phyloP scores from a whole-genome alignment of 2,888 invertebrate species.

The Xanthorhoe spadicearia region DNA sequence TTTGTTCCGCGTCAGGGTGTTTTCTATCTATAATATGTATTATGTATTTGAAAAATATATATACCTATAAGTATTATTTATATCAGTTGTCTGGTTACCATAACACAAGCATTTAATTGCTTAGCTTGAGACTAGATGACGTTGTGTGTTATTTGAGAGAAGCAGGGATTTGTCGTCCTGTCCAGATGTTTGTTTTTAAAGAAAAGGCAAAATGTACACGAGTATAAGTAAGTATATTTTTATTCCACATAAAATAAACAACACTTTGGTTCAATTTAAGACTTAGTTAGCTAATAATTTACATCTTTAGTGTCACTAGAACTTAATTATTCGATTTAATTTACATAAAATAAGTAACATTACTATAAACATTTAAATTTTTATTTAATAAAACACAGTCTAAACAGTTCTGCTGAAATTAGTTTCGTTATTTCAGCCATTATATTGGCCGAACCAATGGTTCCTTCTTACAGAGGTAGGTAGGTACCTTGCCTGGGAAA shows the following conservation, averaged over 20 bases:
- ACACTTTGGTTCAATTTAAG: slow-evolving; percentile 79
- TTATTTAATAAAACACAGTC: neutral
- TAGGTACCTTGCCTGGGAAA: no score
- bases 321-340: slow-evolving; percentile 9
- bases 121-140: no score
- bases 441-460: neutral
- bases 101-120: no score
- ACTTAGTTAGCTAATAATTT: slow-evolving; percentile 61
- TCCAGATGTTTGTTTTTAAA: neutral
- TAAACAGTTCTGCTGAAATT: neutral
- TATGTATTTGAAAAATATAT: no score
- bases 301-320: slow-evolving; percentile 51
- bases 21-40: no score
- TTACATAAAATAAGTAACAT: slow-evolving; percentile 3
- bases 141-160: no score
- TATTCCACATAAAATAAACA: slow-evolving; percentile 64
- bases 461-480: no score
- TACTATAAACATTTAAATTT: neutral
- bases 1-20: no score
- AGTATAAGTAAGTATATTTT: slow-evolving; percentile 19
- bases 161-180: no score
- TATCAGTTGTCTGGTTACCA: no score
- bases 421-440: neutral
- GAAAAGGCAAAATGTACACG: slow-evolving; percentile 9
- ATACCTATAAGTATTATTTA: no score